Percentiles rank a stretch among this genome's conserved stretches.
Conservation (phyloP, 2,113 vertebrate genomes). For the Sisor rabdophorus region DNA sequence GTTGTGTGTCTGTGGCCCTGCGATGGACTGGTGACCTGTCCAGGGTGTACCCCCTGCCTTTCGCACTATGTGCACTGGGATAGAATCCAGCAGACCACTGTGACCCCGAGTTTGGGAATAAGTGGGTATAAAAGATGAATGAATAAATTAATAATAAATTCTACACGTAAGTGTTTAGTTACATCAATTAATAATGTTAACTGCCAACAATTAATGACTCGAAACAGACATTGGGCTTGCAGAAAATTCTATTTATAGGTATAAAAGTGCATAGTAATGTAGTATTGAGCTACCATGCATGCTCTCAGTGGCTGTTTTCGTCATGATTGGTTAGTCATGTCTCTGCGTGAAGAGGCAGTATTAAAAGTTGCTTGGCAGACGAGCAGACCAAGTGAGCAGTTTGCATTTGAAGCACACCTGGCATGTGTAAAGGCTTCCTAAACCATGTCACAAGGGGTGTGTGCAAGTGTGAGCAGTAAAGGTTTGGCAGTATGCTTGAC, state of each 20-base stretch:
- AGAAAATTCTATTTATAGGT: constrained; percentile 17
- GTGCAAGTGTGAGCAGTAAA: constrained; percentile 42
- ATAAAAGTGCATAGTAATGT: background rate
- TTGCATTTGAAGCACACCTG: constrained; percentile 39
- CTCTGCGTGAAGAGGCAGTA: constrained; percentile 1
- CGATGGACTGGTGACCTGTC: no score
- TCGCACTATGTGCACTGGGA: no score
- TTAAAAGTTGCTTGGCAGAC: constrained; percentile 41
- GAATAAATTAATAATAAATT: constrained; percentile 21
- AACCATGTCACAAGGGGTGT: constrained; percentile 19
- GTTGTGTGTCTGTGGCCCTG: no score
- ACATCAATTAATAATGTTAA: constrained; percentile 2
- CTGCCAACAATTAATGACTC: background rate
- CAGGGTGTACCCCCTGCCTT: no score
- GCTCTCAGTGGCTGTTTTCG: constrained; percentile 16
- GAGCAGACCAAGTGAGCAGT: constrained; percentile 31
- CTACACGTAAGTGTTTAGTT: background rate
- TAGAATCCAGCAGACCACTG: no score
- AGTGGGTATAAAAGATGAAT: no score
- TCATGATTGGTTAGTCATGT: constrained; percentile 14
- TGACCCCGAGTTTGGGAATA: no score
- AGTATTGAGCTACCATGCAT: background rate
- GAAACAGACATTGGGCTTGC: background rate
- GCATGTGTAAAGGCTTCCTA: constrained; percentile 32
- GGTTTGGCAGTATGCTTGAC: constrained; percentile 41